Percentiles rank a stretch among this genome's conserved stretches.
Conservation (phyloP, 1,140 invertebrate species). For the Brevipalpus yothersi region DNA sequence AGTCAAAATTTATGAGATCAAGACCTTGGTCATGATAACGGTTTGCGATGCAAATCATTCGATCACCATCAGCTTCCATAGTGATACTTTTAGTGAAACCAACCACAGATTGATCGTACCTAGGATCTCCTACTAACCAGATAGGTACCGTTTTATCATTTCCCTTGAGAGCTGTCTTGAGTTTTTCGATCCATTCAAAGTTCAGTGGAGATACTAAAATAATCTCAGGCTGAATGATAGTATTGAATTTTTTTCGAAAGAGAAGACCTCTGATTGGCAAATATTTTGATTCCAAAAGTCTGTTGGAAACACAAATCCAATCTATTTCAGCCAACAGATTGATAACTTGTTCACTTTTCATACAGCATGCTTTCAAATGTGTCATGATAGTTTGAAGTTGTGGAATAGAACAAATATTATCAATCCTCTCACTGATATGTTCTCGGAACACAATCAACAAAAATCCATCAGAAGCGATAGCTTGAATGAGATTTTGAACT, state of each 20-base stretch:
- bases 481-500: neutral
- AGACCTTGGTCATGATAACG: neutral
- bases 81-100: constrained; percentile 70
- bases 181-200: neutral
- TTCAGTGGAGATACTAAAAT: neutral
- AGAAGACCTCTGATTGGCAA: neutral
- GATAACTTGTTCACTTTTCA: too few species aligned
- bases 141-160: neutral
- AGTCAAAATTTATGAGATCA: neutral
- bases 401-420: too few species aligned
- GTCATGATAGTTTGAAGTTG: too few species aligned
- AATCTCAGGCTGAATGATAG: neutral
- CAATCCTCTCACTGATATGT: neutral
- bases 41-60: constrained; percentile 28
- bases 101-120: constrained; percentile 32
- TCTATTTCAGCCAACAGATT: neutral
- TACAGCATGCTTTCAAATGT: too few species aligned
- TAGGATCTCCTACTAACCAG: neutral
- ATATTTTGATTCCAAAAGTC: neutral
- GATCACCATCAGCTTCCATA: constrained; percentile 48
- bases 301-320: neutral
- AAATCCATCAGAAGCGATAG: neutral
- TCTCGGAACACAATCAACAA: neutral
- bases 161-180: neutral
- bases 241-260: neutral